Conservation (phyloP, 64 coral and sea anemone genomes). For the Trachythela sp. region DNA sequence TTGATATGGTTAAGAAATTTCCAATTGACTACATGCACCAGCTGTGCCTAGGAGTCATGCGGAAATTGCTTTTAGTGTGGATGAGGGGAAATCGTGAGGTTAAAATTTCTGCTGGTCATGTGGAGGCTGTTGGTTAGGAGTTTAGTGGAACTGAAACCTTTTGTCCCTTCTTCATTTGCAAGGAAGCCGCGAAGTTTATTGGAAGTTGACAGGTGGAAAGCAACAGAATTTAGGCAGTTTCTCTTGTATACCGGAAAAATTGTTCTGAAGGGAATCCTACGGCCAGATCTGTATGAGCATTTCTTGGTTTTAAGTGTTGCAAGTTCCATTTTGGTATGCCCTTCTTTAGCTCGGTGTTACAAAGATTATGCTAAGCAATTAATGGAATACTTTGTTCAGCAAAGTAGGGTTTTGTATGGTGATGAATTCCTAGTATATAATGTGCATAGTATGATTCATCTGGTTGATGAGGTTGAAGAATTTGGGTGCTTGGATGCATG, state of each 20-base stretch:
- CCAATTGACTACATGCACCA: conserved; percentile 29
- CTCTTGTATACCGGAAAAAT: conserved; percentile 22
- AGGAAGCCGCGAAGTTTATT: background rate
- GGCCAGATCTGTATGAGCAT: background rate
- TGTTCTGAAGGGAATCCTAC: background rate
- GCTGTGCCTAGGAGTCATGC: background rate
- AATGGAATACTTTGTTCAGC: conserved; percentile 24
- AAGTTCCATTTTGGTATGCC: conserved; percentile 27
- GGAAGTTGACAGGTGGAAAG: conserved; percentile 26
- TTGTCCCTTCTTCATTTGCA: background rate
- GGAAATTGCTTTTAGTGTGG: conserved; percentile 18
- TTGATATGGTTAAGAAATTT: conserved; percentile 31
- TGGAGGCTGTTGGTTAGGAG: background rate
- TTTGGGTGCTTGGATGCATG: conserved; percentile 11
- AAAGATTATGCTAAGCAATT: conserved; percentile 22
- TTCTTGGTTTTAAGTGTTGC: conserved; percentile 21
- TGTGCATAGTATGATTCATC: conserved; percentile 27
- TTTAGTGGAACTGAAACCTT: conserved; percentile 7
- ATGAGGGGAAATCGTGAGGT: conserved; percentile 14
- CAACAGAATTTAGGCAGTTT: conserved; percentile 25
- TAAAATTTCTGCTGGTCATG: conserved; percentile 12
- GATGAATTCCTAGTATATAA: conserved; percentile 21
- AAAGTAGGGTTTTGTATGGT: conserved; percentile 20
- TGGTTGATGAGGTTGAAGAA: conserved; percentile 23
- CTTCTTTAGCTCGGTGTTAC: conserved; percentile 6